Evolutionary conservation across 2,113 vertebrate species (phyloP).

Genomic region (Gadus macrocephalus): DNA sequence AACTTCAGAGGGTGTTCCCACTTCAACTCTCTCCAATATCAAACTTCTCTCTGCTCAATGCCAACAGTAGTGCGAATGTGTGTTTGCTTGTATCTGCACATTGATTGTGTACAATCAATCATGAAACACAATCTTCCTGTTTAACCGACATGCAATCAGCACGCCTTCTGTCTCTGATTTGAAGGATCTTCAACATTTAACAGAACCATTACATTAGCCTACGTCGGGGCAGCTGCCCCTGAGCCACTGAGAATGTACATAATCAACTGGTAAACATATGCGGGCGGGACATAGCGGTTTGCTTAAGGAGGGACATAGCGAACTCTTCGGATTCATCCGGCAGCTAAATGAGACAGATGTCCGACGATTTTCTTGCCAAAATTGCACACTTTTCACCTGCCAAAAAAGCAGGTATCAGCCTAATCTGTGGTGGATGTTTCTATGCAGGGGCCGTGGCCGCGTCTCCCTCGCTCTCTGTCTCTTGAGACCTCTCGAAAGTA

Average conservation of each 20-base stretch:
- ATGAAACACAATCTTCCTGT: constrained; percentile 29
- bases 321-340: constrained; percentile 13
- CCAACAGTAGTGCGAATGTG: no score
- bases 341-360: constrained; percentile 41
- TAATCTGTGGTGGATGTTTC: no score
- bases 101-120: constrained; percentile 4
- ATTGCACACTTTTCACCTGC: not conserved
- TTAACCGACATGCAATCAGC: constrained; percentile 31
- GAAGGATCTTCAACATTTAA: constrained; percentile 1
- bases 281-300: constrained; percentile 15
- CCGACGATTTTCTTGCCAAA: constrained; percentile 1
- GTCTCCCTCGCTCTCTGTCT: constrained; percentile 24
- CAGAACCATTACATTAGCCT: not conserved
- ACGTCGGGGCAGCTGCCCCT: not conserved
- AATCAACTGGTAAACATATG: constrained; percentile 17
- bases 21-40: no score
- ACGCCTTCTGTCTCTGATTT: constrained; percentile 39
- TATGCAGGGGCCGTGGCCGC: no score
- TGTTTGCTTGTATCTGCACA: constrained; percentile 2
- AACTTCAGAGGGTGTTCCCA: no score
- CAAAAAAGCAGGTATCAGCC: not conserved
- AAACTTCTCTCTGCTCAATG: not conserved
- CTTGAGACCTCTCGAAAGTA: constrained; percentile 19
- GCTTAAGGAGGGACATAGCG: not conserved
- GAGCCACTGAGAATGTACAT: constrained; percentile 15